phyloP scores from a whole-genome alignment of 1,140 invertebrate genomes.

The Sycophila sp. region DNA sequence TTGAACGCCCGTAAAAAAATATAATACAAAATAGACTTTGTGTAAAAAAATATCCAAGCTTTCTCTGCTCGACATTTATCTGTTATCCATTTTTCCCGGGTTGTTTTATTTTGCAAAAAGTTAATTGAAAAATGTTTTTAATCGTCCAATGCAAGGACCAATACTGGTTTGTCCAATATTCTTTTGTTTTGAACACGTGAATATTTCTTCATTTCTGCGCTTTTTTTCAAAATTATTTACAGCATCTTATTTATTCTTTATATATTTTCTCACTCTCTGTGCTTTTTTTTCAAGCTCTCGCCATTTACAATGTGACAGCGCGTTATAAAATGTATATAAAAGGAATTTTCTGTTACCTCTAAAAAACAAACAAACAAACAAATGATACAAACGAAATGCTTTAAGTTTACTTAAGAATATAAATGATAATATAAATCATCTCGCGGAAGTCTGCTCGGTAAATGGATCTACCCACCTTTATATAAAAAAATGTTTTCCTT shows the following conservation, averaged over 20 bases:
- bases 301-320: too few species aligned
- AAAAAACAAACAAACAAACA: too few species aligned
- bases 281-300: too few species aligned
- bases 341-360: too few species aligned
- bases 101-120: conserved; percentile 1
- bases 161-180: neutral
- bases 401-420: too few species aligned
- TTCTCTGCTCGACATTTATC: too few species aligned
- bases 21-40: conserved; percentile 28
- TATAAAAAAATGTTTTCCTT: too few species aligned
- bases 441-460: too few species aligned
- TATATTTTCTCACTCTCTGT: neutral
- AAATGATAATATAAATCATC: too few species aligned
- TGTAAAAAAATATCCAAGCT: conserved; percentile 28
- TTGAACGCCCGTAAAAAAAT: conserved; percentile 16
- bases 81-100: neutral
- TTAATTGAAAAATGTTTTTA: neutral
- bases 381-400: too few species aligned
- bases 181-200: neutral
- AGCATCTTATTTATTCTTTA: neutral
- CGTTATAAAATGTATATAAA: too few species aligned
- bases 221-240: conserved; percentile 2
- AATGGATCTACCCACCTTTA: too few species aligned
- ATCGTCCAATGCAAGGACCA: neutral
- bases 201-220: neutral